These are phyloP conservation scores for Dendrocopos noguchii DNA, from an alignment of 2,113 vertebrate species.

Conservation along the genomic window DNA sequence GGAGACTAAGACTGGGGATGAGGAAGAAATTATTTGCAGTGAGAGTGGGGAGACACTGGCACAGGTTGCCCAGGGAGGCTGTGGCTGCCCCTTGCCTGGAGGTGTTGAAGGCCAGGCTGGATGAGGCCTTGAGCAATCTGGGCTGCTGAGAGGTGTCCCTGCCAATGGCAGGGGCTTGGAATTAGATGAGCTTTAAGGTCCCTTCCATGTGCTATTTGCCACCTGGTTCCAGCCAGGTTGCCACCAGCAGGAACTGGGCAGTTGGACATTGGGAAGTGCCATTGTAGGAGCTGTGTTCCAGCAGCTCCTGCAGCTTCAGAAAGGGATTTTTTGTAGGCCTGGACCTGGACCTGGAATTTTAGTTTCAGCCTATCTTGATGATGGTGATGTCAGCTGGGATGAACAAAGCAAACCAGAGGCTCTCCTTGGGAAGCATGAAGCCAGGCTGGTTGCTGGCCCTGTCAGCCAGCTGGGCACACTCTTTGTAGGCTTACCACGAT, in stretches of 20 bases:
- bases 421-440: neutral
- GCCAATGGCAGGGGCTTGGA: neutral
- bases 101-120: too few species aligned
- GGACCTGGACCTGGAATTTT: neutral
- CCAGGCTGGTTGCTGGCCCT: neutral
- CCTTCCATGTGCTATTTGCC: accelerated
- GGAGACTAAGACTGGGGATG: too few species aligned
- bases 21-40: too few species aligned
- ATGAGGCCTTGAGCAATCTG: too few species aligned
- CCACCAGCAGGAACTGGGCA: accelerated
- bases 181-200: too few species aligned
- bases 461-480: neutral
- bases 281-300: accelerated
- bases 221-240: accelerated
- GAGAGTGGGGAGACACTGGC: too few species aligned
- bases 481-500: neutral
- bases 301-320: neutral
- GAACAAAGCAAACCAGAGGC: neutral
- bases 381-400: neutral
- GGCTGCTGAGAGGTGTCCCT: too few species aligned
- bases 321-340: neutral
- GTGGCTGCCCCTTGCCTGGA: too few species aligned
- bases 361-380: neutral
- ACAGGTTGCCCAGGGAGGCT: too few species aligned
- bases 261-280: accelerated